Conservation (phyloP, 35 echinoderm and acorn worm genomes). For the Apostichopus californicus region DNA sequence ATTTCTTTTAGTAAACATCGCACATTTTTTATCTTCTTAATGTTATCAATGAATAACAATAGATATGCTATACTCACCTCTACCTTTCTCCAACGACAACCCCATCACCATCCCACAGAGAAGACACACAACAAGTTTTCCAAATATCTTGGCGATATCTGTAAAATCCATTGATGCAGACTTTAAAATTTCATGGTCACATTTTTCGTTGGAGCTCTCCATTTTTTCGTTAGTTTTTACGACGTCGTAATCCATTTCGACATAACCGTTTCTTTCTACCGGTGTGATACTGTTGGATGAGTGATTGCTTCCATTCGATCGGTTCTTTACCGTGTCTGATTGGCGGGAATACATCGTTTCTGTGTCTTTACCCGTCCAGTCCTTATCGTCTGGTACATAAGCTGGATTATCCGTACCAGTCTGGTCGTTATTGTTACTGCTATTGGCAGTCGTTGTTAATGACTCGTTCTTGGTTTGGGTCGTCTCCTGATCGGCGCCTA, state of each 20-base stretch:
- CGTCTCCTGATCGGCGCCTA: not conserved
- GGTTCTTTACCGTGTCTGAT: not conserved
- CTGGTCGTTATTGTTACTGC: not conserved
- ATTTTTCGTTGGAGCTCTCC: not conserved
- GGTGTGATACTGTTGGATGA: not conserved
- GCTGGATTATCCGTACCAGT: conserved; percentile 14
- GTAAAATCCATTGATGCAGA: not conserved
- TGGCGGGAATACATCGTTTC: conserved; percentile 12
- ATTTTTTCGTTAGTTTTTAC: not conserved
- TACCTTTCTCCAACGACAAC: conserved; percentile 23
- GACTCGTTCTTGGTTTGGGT: not conserved
- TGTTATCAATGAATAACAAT: not conserved
- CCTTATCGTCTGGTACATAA: not conserved
- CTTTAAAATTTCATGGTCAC: not conserved
- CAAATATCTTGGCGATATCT: not conserved
- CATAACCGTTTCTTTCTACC: not conserved
- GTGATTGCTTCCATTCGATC: not conserved
- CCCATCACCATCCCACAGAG: conserved; percentile 55
- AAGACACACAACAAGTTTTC: conserved; percentile 26
- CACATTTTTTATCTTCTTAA: too few species aligned
- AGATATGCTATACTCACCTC: conserved; percentile 2
- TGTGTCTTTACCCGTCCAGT: not conserved
- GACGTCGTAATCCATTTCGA: not conserved
- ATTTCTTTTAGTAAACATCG: too few species aligned
- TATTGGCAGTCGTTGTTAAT: not conserved